A percentile compares a stretch with the other conserved stretches of the same genome.
These are phyloP conservation scores for Whitmania pigra DNA, from an alignment of 1,140 invertebrate genomes.

Conservation along the genomic window DNA sequence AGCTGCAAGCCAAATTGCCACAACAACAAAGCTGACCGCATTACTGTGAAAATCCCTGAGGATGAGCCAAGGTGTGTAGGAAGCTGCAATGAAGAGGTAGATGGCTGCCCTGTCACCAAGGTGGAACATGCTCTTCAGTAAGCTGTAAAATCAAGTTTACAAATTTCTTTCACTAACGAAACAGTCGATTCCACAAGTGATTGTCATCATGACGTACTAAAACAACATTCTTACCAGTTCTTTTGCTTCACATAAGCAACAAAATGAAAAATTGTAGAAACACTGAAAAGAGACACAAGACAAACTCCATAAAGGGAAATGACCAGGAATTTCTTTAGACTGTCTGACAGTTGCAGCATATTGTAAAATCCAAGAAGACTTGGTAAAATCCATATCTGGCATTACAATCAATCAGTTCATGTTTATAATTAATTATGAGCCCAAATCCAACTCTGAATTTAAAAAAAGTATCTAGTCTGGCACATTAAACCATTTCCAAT, in stretches of 20 bases:
- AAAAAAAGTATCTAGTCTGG: no score
- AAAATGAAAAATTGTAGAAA: conserved; percentile 78
- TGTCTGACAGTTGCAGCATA: conserved; percentile 58
- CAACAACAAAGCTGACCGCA: conserved; percentile 52
- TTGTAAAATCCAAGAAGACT: conserved; percentile 61
- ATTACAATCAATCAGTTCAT: neutral
- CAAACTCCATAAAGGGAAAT: conserved; percentile 71
- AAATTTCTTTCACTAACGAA: neutral
- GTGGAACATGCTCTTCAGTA: conserved; percentile 64
- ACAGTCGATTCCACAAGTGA: no score
- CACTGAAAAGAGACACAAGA: conserved; percentile 66
- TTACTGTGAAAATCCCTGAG: conserved; percentile 38
- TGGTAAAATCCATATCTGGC: conserved; percentile 62
- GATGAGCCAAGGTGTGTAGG: conserved; percentile 75
- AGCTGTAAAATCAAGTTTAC: conserved; percentile 47
- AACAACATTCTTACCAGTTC: no score
- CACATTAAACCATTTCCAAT: no score
- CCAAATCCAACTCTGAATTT: neutral
- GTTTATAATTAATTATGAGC: no score
- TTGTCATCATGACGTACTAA: no score
- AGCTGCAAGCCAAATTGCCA: conserved; percentile 71
- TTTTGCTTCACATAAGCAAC: neutral
- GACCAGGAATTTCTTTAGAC: conserved; percentile 59
- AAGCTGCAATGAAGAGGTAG: conserved; percentile 86
- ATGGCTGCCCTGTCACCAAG: conserved; percentile 86